Base-by-base conservation (phyloP, 2,888 invertebrate genomes). In the Catocala sponsa region DNA sequence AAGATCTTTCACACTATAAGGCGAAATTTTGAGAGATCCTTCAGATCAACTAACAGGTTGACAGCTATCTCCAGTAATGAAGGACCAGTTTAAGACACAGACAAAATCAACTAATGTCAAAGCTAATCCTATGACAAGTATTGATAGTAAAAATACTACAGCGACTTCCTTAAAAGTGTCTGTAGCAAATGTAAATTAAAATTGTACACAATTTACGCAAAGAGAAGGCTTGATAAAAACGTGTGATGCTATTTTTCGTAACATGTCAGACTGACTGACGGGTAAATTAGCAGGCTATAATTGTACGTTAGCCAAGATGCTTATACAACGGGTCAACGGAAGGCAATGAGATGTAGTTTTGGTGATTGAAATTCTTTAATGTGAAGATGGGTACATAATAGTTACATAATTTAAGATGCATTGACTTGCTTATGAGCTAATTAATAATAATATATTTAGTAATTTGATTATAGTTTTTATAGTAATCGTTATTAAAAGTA, bases 291-390 rank as follows among this genome's bases (percentile, higher is more conserved):
- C 52, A 11, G 15, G 55, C 48, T 50, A 61, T 43, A 35, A 35
- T 49, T 54, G 61, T 55, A 49, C 59, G 43, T 63, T 63, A 42
- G 43, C 33, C 60, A 54, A 74, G 11, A 5, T 55, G 33, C 59
- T 69, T 69, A 69, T 13, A 11, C 63, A 70, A 76, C 67, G 61
- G 74, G 74, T 74, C 70, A 74, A 46, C 10, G 46, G 62, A 47
- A 62, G 48, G 60, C 63, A 61, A 65, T 53, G 46, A 61, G 43
- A 54, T 44, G 55, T 55, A 59, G 61, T 62, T 64, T 59, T 38
- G 54, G 53, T 49, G 65, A 63, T 64, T 67, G 48, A 65, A 69
- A 55, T 38, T 58, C 11, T 62, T 63, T 72, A 61, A 68, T 71
- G 75, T 49, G 25, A 58, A 63, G 58, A 63, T 65, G 49, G 43